Percentiles rank a stretch among this genome's conserved stretches.
Evolutionary conservation across 2,888 invertebrate species (phyloP).

Genomic region (Heliconius erato): DNA sequence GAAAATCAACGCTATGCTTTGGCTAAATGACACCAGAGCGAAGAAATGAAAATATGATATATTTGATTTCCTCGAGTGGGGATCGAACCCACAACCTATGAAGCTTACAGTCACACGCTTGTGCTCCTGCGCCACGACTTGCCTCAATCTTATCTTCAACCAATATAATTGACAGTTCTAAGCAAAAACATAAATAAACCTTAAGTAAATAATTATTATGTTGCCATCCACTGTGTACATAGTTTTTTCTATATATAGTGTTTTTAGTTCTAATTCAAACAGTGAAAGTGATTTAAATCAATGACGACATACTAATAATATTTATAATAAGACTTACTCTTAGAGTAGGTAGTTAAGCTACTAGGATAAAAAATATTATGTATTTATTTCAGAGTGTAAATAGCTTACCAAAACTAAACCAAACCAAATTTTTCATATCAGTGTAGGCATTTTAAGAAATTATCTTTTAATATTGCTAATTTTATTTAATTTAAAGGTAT

Average conservation of each 20-base stretch:
- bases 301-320: neutral
- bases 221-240: neutral
- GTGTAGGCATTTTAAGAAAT: neutral
- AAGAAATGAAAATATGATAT: too few relatives aligned
- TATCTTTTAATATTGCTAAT: neutral
- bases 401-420: neutral
- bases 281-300: too few relatives aligned
- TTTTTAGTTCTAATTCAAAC: neutral
- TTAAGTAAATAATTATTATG: neutral
- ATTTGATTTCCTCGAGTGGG: too few relatives aligned
- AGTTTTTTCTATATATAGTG: neutral
- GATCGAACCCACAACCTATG: too few relatives aligned
- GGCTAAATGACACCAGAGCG: too few relatives aligned
- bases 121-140: too few relatives aligned
- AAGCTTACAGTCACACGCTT: too few relatives aligned
- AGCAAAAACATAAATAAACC: neutral
- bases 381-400: neutral
- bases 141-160: too few relatives aligned
- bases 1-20: too few relatives aligned
- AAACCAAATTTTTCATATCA: too few relatives aligned
- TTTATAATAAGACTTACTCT: neutral
- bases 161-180: too few relatives aligned
- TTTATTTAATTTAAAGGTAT: too few relatives aligned
- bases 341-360: neutral
- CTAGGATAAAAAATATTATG: neutral